Evolutionary conservation across 1,140 invertebrate genomes (phyloP).

Genomic region (Eulimnadia texana): DNA sequence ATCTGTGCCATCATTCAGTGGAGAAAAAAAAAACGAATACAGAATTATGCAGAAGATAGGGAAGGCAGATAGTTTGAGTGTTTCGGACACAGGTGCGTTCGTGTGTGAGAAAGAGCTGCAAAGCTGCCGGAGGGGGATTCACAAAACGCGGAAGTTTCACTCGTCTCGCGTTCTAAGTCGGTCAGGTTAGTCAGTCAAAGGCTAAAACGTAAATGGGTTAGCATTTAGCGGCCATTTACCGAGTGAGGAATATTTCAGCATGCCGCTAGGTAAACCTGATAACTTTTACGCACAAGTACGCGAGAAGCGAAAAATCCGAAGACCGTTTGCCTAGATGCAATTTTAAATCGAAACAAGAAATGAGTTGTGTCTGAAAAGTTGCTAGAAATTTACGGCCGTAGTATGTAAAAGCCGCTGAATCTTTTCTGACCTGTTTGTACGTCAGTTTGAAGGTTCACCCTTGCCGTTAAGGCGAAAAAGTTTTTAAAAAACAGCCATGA

Average conservation of each 20-base stretch:
- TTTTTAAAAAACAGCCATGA: too few species aligned
- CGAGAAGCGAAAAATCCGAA: not conserved
- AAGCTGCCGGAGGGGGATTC: not conserved
- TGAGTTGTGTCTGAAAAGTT: too few species aligned
- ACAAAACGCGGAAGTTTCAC: not conserved
- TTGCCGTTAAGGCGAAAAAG: too few species aligned
- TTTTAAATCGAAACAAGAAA: too few species aligned
- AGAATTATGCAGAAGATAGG: too few species aligned
- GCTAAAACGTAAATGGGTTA: not conserved
- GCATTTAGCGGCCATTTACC: not conserved
- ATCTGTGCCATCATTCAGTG: too few species aligned
- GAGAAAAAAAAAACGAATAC: too few species aligned
- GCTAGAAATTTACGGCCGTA: too few species aligned
- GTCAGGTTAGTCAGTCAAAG: not conserved
- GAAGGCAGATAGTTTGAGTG: not conserved
- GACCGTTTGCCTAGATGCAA: too few species aligned
- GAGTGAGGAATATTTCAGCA: not conserved
- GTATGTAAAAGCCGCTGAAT: too few species aligned
- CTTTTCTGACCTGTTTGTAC: too few species aligned
- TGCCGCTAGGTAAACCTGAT: not conserved
- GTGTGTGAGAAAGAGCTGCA: not conserved
- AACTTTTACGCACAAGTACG: not conserved
- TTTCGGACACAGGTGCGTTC: not conserved
- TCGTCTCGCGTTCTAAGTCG: not conserved
- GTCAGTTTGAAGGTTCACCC: too few species aligned